Conservation (phyloP, 1,140 invertebrate genomes). For the Drosophila ironensis region DNA sequence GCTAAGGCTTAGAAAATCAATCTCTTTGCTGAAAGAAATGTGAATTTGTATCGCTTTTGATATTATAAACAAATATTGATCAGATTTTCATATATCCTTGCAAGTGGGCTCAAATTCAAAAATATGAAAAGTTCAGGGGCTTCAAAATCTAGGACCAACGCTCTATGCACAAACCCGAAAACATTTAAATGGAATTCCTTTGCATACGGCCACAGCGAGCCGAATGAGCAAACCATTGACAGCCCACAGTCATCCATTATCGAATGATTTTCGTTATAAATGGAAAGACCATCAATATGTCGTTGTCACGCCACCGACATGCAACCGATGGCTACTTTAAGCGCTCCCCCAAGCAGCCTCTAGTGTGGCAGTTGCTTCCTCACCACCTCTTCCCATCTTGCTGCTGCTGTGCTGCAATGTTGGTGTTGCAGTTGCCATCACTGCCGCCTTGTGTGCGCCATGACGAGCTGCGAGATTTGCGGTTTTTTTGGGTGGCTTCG, state of each 20-base stretch:
- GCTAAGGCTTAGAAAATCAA: not conserved
- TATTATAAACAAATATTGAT: too few species aligned
- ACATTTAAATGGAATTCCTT: not conserved
- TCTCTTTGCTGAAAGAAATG: not conserved
- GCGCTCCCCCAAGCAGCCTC: constrained; percentile 16
- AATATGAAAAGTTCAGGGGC: too few species aligned
- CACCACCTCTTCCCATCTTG: not conserved
- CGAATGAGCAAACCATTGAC: constrained; percentile 4
- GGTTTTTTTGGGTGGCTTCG: constrained; percentile 59
- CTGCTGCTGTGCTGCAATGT: not conserved
- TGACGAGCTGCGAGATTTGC: constrained; percentile 63
- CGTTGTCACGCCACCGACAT: constrained; percentile 6
- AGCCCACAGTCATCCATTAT: constrained; percentile 26
- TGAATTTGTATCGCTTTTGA: too few species aligned
- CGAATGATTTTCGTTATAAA: constrained; percentile 17
- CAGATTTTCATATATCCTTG: too few species aligned
- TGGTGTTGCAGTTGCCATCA: constrained; percentile 3
- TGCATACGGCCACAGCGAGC: not conserved
- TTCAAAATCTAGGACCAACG: too few species aligned
- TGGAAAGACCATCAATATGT: constrained; percentile 24
- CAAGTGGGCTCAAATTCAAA: too few species aligned
- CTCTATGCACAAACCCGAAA: not conserved
- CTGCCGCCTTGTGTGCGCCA: constrained; percentile 28
- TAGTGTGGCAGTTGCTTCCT: constrained; percentile 1
- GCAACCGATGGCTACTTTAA: constrained; percentile 36